phyloP scores from a whole-genome alignment of 2,797 vertebrate genomes.

The Dipus sagitta region DNA sequence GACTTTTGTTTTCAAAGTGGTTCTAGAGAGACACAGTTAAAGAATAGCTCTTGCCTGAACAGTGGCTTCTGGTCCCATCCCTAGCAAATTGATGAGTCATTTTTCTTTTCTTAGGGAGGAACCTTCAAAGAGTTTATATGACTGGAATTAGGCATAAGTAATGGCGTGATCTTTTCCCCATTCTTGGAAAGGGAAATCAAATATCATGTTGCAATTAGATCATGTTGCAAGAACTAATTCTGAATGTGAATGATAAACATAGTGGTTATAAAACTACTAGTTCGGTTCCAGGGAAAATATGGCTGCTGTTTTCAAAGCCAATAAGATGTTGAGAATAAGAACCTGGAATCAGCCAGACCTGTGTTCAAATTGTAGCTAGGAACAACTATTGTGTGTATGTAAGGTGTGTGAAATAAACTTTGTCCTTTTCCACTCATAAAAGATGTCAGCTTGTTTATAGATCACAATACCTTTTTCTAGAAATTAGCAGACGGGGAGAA shows the following conservation, averaged over 20 bases:
- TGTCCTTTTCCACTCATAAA: not conserved
- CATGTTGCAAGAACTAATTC: not conserved
- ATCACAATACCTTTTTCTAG: not conserved
- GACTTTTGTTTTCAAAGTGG: not conserved
- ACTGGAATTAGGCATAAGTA: no score
- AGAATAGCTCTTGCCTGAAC: not conserved
- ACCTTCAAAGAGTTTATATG: no score
- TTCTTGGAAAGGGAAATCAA: conserved; percentile 45
- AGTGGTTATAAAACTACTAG: not conserved
- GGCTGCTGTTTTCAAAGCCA: conserved; percentile 3
- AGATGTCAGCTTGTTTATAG: not conserved
- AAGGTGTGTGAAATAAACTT: not conserved
- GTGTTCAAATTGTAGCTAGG: not conserved
- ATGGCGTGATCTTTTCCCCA: no score
- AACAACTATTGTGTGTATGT: not conserved
- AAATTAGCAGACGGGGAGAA: not conserved
- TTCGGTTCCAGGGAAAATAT: not conserved
- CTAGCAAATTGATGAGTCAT: not conserved
- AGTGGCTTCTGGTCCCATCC: not conserved
- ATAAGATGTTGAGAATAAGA: conserved; percentile 1
- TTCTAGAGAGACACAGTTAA: not conserved
- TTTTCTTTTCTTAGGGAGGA: not conserved
- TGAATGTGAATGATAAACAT: not conserved
- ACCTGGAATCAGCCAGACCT: not conserved
- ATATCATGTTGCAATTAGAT: not conserved